Base-by-base conservation (phyloP, 2,888 invertebrate species). In the Sminthurinus aureus region DNA sequence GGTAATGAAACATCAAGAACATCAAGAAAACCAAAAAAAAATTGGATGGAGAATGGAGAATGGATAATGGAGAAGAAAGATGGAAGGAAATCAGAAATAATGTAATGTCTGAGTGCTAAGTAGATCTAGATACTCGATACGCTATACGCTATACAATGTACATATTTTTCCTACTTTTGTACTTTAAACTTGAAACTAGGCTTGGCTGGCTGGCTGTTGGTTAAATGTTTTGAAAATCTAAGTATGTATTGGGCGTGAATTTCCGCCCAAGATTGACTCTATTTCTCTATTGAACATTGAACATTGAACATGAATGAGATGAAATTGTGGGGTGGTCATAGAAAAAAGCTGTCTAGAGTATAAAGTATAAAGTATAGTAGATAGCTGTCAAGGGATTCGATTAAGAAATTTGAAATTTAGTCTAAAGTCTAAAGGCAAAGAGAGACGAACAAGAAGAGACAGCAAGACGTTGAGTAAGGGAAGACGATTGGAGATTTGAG, bases 331-430 rank as follows among this genome's bases (percentile, higher is more conserved):
- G 71, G 80, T 80, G 80, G 80, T 58, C 80, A 80, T 78, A 71
- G 80, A 69, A 80, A 80, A 6, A 38, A 38, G 6, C 1, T 6
- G 6, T 38, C 1, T 38, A 38, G 38, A 38, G 38, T 38, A 38
- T 4, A 1, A 38, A 4, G 38, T 38, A 6, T 38, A 38, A 4
- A 4, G 38, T 38, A 6, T 38, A 38, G 6, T 38, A 6, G 71
- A 71, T 80, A 80, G 80, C 80, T 80, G 80, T 80, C 80, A 80
- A 73, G 73, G n/a, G 69, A 80, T 80, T 71, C 71, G 80, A 80
- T 80, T 80, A 80, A 80, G 80, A 80, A 80, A 80, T 80, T 71
- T 71, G 71, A 80, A 80, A 80, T 80, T 71, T 80, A 80, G 80
- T 80, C 71, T 80, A 24, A 24, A 80, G 80, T 80, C 71, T 80